These are phyloP conservation scores for Drosophila melanosoma DNA, from an alignment of 2,888 invertebrate genomes.

Conservation along the genomic window DNA sequence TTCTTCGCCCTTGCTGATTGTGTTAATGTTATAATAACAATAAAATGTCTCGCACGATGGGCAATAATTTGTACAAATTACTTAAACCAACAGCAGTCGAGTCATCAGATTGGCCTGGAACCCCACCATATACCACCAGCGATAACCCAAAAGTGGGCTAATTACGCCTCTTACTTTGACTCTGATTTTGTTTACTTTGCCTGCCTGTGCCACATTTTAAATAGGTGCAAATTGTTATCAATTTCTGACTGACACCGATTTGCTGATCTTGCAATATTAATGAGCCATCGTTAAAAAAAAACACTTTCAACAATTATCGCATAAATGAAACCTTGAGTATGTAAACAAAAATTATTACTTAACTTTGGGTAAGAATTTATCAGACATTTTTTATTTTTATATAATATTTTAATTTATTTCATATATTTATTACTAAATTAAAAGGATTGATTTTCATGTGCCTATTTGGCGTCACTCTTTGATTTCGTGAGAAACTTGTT, in stretches of 20 bases:
- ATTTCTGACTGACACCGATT: conserved; percentile 40
- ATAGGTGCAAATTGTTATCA: conserved; percentile 70
- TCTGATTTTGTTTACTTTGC: not conserved
- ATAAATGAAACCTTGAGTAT: conserved; percentile 9
- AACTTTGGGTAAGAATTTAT: not conserved
- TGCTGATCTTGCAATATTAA: conserved; percentile 31
- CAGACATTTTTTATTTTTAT: not conserved
- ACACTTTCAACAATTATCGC: not conserved
- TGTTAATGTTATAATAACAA: conserved; percentile 55
- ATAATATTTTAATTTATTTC: not conserved
- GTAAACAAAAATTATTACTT: not conserved
- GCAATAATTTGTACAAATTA: conserved; percentile 68
- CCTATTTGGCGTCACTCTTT: conserved; percentile 74
- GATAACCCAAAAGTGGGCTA: conserved; percentile 57
- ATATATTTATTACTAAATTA: too few relatives aligned
- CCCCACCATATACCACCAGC: conserved; percentile 14
- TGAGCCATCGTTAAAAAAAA: conserved; percentile 1
- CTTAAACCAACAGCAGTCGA: conserved; percentile 46
- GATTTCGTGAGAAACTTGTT: not conserved
- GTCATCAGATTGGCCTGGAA: conserved; percentile 39
- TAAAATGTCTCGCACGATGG: conserved; percentile 61
- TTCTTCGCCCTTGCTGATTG: conserved; percentile 31
- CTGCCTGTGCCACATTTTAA: conserved; percentile 50
- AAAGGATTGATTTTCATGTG: conserved; percentile 85
- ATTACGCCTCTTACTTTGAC: conserved; percentile 34